Evolutionary conservation across 1,140 invertebrate species (phyloP).

Genomic region (Lepidurus packardi): DNA sequence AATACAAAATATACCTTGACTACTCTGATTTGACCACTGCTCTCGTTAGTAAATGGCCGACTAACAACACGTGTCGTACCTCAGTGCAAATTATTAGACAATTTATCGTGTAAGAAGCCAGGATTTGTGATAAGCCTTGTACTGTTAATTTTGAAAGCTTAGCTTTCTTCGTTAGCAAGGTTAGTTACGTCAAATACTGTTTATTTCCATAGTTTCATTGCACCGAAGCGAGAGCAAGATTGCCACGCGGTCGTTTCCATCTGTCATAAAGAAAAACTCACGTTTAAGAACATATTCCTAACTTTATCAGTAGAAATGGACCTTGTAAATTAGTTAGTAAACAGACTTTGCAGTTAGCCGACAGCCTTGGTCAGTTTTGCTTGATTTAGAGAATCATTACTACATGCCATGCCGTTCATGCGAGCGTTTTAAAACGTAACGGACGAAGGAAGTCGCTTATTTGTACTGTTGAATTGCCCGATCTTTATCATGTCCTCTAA

Average conservation of each 20-base stretch:
- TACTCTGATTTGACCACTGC: not conserved
- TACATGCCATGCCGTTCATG: too few species aligned
- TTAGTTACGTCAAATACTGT: not conserved
- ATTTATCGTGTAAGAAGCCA: not conserved
- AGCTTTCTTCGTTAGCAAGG: slow-evolving; percentile 3
- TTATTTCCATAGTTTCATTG: not conserved
- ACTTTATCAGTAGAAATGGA: not conserved
- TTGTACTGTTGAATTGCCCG: too few species aligned
- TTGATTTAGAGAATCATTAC: too few species aligned
- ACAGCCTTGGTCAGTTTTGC: too few species aligned
- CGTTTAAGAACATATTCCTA: not conserved
- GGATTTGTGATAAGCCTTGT: not conserved
- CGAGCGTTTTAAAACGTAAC: too few species aligned
- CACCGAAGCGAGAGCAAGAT: not conserved
- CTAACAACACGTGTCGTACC: slow-evolving; percentile 14
- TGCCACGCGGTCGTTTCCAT: not conserved
- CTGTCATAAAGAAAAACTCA: slow-evolving; percentile 5
- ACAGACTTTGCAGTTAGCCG: not conserved
- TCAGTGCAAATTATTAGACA: not conserved
- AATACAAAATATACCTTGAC: not conserved
- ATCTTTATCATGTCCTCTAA: too few species aligned
- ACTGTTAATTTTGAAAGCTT: not conserved
- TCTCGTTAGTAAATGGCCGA: slow-evolving; percentile 3
- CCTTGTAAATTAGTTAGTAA: not conserved
- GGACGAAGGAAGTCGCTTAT: too few species aligned